Base-by-base conservation (phyloP, 53 echinoderm and acorn worm genomes). In the Arbacia lixula region DNA sequence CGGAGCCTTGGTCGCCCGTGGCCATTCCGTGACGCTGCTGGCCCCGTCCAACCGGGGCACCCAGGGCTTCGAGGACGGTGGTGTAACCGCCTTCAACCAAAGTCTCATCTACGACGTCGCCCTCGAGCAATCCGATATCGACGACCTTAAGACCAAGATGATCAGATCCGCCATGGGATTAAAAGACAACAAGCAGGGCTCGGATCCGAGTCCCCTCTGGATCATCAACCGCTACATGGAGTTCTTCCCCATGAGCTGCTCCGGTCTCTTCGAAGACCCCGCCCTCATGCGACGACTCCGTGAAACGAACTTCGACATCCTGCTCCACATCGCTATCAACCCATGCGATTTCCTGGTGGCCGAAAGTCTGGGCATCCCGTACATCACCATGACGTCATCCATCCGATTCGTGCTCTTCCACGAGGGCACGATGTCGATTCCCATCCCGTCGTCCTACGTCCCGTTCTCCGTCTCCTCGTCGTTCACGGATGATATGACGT, bases 401-500 rank as follows among this genome's bases (percentile, higher is more conserved):
- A 28, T 72, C 27, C 49, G 88, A 11, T 19, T 51, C 5, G 46
- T 51, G 0, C 36, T 42, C 21, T 71, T 83, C 11, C 37, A 83
- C 53, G 88, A 88, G 32, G 88, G 37, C 3, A 37, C 46, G 0
- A 39, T 68, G 55, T 74, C 74, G 40, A 87, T 87, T 40, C 87
- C 79, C 6, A 86, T 83, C 51, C 92, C 92, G 0, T 53, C 86
- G 16, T 83, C 92, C 3, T 92, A 92, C 62, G 92, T 92, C 37
- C 89, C 92, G 19, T 86, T 74, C 75, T 32, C 31, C 55, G 53
- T 53, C 51, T 52, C 53, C 2, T 75, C 76, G 41, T 54, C 73
- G 0, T 84, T 65, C 36, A 86, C 92, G 4, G 89, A 92, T 57
- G 50, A 65, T 19, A 92, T 92, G 92, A 68, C 51, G 11, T 92